phyloP scores from a whole-genome alignment of 2,888 invertebrate genomes.

The Ganaspis brasiliensis region DNA sequence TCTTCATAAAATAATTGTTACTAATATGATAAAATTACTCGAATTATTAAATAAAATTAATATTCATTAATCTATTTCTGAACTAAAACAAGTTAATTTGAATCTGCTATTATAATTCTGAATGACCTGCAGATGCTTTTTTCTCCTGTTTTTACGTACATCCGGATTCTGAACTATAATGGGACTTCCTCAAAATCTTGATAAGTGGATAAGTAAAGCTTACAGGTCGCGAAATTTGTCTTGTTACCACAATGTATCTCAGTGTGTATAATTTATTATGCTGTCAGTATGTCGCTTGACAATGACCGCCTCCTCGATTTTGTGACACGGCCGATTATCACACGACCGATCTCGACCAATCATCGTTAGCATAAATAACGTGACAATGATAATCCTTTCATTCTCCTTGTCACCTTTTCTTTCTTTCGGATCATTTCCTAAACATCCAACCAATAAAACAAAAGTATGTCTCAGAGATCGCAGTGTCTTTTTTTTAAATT shows the following conservation, averaged over 20 bases:
- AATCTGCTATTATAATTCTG: too few relatives aligned
- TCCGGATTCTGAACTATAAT: conserved; percentile 20
- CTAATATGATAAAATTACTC: not conserved
- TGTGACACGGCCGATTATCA: conserved; percentile 78
- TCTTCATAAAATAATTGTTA: not conserved
- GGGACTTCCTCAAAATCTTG: conserved; percentile 26
- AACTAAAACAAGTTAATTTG: too few relatives aligned
- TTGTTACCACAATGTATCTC: conserved; percentile 54
- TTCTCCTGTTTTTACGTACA: too few relatives aligned
- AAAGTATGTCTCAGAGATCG: too few relatives aligned
- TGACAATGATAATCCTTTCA: conserved; percentile 77
- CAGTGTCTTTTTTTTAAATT: too few relatives aligned
- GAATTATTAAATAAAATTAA: not conserved
- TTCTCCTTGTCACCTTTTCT: conserved; percentile 62
- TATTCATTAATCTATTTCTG: too few relatives aligned
- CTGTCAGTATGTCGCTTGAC: conserved; percentile 79
- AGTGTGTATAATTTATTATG: conserved; percentile 76
- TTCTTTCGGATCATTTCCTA: not conserved
- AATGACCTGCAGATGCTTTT: too few relatives aligned
- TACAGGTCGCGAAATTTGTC: conserved; percentile 54
- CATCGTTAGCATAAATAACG: conserved; percentile 78
- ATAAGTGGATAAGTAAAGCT: conserved; percentile 52
- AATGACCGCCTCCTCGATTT: conserved; percentile 78
- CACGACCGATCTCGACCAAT: conserved; percentile 76
- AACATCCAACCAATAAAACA: too few relatives aligned